These are phyloP conservation scores for Theonella swinhoei DNA, from an alignment of 37 sponge, comb jelly and placozoan genomes.

Conservation along the genomic window DNA sequence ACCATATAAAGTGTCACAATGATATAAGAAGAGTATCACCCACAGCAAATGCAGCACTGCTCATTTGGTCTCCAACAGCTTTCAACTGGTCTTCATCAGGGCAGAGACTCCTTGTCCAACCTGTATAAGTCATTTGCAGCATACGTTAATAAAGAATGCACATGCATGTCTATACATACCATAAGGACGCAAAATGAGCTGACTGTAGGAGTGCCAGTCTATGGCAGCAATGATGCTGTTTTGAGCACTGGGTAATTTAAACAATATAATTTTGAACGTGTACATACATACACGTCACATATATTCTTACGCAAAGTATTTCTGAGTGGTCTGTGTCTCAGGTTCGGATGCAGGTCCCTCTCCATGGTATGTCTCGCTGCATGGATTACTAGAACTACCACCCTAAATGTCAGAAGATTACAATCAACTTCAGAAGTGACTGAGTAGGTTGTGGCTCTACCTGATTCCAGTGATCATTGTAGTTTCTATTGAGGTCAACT, in stretches of 20 bases:
- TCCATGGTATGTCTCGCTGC: constrained; percentile 82
- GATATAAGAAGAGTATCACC: background rate
- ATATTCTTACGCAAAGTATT: constrained; percentile 60
- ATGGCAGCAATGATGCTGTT: constrained; percentile 67
- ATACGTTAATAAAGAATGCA: background rate
- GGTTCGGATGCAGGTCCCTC: constrained; percentile 70
- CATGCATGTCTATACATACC: constrained; percentile 19
- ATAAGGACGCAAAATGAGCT: constrained; percentile 78
- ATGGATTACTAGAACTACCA: constrained; percentile 66
- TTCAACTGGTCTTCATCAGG: constrained; percentile 18
- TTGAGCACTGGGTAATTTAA: constrained; percentile 10
- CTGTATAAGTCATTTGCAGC: background rate
- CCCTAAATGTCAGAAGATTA: constrained; percentile 6
- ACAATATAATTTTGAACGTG: background rate
- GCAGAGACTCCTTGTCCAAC: background rate
- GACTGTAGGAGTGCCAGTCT: constrained; percentile 82
- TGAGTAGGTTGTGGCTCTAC: constrained; percentile 4
- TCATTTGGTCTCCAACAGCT: constrained; percentile 1
- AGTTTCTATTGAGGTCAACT: constrained; percentile 89
- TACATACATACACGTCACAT: background rate
- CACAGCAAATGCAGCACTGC: background rate
- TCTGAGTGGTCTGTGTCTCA: constrained; percentile 53
- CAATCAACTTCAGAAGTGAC: background rate
- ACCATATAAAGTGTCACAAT: background rate
- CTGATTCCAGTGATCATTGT: constrained; percentile 55